Evolutionary conservation across 2,797 vertebrate genomes (phyloP).

Genomic region (Phalloptychus januarius): DNA sequence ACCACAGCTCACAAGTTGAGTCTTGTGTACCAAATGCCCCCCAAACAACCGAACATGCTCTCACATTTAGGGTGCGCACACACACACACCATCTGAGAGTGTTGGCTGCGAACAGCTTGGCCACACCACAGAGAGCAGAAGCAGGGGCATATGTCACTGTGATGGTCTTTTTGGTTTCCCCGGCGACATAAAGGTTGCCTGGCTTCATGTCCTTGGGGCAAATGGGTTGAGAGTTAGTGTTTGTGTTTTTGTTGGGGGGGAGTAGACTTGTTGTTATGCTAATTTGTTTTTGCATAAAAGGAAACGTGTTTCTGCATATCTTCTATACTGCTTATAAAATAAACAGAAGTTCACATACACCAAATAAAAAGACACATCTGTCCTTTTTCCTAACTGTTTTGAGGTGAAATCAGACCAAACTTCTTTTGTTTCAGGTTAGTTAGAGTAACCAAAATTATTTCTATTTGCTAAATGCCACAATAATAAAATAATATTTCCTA

Average conservation of each 20-base stretch:
- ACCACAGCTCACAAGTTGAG: conserved; percentile 64
- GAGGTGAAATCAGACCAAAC: neutral
- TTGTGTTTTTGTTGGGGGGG: conserved; percentile 13
- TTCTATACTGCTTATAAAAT: neutral
- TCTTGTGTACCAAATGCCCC: conserved; percentile 70
- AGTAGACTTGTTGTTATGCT: conserved; percentile 41
- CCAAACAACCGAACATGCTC: conserved; percentile 72
- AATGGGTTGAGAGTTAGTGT: conserved; percentile 49
- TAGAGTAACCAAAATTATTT: neutral
- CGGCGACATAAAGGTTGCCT: conserved; percentile 80
- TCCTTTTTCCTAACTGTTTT: neutral
- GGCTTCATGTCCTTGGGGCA: conserved; percentile 79
- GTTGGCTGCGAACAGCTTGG: conserved; percentile 80
- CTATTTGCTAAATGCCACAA: neutral
- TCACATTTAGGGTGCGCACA: conserved; percentile 57
- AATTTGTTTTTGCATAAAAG: conserved; percentile 42
- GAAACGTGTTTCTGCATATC: conserved; percentile 15
- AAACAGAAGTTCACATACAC: neutral
- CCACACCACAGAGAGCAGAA: conserved; percentile 81
- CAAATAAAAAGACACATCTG: neutral
- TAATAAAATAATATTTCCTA: neutral
- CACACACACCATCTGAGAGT: conserved; percentile 75
- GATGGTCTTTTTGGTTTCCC: conserved; percentile 82
- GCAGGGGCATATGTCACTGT: conserved; percentile 82
- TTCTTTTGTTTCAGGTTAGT: neutral